phyloP scores from a whole-genome alignment of 2,797 vertebrate genomes.

The Dermochelys coriacea region DNA sequence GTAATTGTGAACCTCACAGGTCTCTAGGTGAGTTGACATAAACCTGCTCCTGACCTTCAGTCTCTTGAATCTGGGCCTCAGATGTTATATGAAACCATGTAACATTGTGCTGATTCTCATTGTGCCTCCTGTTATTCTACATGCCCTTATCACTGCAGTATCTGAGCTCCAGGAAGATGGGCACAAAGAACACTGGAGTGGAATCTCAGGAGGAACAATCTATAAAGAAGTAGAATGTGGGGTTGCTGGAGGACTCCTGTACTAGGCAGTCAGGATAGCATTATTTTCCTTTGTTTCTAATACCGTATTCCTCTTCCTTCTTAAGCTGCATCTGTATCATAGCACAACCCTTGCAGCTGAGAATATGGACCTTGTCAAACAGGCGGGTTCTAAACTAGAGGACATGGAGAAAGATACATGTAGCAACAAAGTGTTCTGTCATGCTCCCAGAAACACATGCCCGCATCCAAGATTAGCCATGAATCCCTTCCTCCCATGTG shows the following conservation, averaged over 20 bases:
- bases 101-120: not conserved
- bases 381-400: not conserved
- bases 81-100: not conserved
- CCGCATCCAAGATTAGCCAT: not conserved
- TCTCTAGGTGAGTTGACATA: not conserved
- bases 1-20: not conserved
- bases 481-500: not conserved
- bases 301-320: not conserved
- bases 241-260: not conserved
- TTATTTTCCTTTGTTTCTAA: not conserved
- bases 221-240: not conserved
- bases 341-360: slow-evolving; percentile 1
- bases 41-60: not conserved
- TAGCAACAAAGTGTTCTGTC: not conserved
- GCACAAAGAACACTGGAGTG: not conserved
- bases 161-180: not conserved
- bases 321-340: not conserved
- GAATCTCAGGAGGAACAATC: not conserved
- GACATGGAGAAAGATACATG: not conserved
- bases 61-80: not conserved
- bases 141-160: not conserved
- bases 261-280: not conserved
- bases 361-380: slow-evolving; percentile 26
- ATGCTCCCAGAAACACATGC: rapidly evolving
- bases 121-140: not conserved